Percentiles rank a stretch among this genome's conserved stretches.
Evolutionary conservation across 2,797 vertebrate species (phyloP).

Genomic region (Coendou prehensilis): DNA sequence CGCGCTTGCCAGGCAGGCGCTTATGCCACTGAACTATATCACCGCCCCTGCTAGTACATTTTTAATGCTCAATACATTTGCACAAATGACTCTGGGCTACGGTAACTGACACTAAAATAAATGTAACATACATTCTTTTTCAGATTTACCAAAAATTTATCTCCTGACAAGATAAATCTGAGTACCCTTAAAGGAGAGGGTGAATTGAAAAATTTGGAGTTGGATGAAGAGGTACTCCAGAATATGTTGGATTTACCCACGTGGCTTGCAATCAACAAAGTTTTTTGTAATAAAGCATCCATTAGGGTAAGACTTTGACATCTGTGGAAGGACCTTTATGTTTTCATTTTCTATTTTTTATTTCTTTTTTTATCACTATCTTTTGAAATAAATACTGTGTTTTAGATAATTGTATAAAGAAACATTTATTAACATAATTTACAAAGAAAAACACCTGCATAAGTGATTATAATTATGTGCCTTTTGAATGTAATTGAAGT

Average conservation of each 20-base stretch:
- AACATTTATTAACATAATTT: constrained; percentile 55
- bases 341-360: constrained; percentile 18
- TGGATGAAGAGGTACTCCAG: constrained; percentile 93
- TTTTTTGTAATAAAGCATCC: constrained; percentile 98
- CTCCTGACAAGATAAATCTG: constrained; percentile 93
- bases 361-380: neutral
- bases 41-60: neutral
- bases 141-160: constrained; percentile 93
- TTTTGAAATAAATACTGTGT: constrained; percentile 36
- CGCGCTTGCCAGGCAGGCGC: no score
- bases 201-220: constrained; percentile 92
- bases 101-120: constrained; percentile 63
- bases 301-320: constrained; percentile 94
- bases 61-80: constrained; percentile 44
- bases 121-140: constrained; percentile 75
- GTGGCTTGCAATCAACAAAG: constrained; percentile 98
- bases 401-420: constrained; percentile 43
- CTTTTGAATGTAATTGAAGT: constrained; percentile 34
- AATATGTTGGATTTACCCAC: constrained; percentile 93
- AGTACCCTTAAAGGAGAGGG: constrained; percentile 93
- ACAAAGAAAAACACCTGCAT: neutral
- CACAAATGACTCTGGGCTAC: constrained; percentile 9
- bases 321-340: neutral
- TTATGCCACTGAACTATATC: no score
- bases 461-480: neutral